These are phyloP conservation scores for Naja naja DNA, from an alignment of 2,113 vertebrate genomes.

Conservation along the genomic window DNA sequence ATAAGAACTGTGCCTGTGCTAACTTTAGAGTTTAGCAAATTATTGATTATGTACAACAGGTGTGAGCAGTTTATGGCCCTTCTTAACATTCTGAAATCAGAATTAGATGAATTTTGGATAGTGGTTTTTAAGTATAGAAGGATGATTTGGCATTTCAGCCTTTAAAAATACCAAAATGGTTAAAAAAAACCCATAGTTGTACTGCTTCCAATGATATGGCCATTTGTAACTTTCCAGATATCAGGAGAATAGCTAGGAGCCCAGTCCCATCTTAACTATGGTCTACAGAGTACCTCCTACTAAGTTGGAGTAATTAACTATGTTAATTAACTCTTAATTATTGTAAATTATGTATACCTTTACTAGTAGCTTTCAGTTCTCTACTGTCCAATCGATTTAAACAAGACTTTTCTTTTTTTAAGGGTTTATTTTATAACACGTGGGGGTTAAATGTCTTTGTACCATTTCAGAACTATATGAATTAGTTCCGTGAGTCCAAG, in stretches of 20 bases:
- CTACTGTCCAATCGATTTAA: neutral
- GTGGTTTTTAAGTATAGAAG: neutral
- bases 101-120: neutral
- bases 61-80: neutral
- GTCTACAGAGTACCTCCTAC: neutral
- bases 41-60: neutral
- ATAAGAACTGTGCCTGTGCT: neutral
- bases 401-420: neutral
- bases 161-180: neutral
- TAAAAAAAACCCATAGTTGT: neutral
- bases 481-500: neutral
- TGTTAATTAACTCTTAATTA: neutral
- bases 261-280: neutral
- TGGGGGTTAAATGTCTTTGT: neutral
- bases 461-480: neutral
- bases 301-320: neutral
- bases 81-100: neutral
- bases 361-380: neutral
- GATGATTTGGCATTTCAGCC: neutral
- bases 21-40: neutral
- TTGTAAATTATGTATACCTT: neutral
- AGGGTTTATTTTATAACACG: neutral
- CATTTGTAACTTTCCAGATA: neutral
- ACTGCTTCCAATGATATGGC: neutral
- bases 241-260: neutral